Conservation (phyloP, 2,888 invertebrate species). For the Andricus curvator region DNA sequence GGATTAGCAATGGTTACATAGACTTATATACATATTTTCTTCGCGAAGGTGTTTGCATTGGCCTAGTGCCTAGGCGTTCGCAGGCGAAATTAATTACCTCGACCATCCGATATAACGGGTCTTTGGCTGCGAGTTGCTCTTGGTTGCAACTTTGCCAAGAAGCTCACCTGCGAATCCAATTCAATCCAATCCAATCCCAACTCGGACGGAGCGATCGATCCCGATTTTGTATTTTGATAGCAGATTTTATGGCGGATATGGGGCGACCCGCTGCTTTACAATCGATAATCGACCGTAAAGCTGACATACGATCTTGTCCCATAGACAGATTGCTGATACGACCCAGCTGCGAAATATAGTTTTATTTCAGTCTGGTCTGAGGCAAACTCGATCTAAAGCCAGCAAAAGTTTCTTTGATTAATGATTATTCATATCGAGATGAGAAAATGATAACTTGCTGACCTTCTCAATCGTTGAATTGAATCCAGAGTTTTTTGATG, state of each 20-base stretch:
- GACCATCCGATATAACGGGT: conserved; percentile 74
- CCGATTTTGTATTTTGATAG: conserved; percentile 44
- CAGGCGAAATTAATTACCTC: conserved; percentile 76
- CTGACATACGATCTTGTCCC: conserved; percentile 59
- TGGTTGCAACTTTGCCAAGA: conserved; percentile 48
- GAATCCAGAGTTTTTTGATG: background rate
- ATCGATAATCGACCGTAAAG: conserved; percentile 62
- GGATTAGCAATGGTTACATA: conserved; percentile 50
- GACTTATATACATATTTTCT: conserved; percentile 49
- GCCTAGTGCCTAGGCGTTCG: conserved; percentile 74
- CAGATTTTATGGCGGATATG: background rate
- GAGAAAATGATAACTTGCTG: background rate
- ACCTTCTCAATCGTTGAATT: background rate
- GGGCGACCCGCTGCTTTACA: conserved; percentile 52
- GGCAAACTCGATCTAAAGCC: background rate
- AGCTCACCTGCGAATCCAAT: conserved; percentile 46
- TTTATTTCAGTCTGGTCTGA: background rate
- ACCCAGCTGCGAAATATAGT: background rate
- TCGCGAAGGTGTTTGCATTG: conserved; percentile 65
- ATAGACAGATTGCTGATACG: background rate
- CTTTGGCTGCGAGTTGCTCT: conserved; percentile 64
- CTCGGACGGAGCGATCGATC: conserved; percentile 46
- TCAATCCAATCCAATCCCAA: conserved; percentile 20
- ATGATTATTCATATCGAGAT: background rate
- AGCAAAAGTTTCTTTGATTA: background rate